Percentiles rank a stretch among this genome's conserved stretches.
These are phyloP conservation scores for Galeruca laticollis DNA, from an alignment of 2,888 invertebrate species.

Conservation along the genomic window DNA sequence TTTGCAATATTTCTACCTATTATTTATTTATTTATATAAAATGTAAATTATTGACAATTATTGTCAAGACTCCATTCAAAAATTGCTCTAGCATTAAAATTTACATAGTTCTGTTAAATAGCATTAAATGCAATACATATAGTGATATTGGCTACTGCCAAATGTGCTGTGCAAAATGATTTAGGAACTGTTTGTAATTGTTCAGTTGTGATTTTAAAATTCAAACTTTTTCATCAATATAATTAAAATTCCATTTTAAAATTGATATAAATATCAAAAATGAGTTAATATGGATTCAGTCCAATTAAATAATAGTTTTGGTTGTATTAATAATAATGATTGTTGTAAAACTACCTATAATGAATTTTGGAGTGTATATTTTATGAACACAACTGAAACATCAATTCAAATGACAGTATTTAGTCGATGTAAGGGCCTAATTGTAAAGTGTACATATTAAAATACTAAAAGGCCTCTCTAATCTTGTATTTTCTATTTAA, in stretches of 20 bases:
- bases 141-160: conserved; percentile 58
- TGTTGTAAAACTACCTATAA: conserved; percentile 10
- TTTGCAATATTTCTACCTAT: neutral
- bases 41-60: neutral
- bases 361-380: neutral
- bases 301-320: no score
- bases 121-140: conserved; percentile 48
- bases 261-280: conserved; percentile 8
- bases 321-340: no score
- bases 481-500: conserved; percentile 35
- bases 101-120: conserved; percentile 32
- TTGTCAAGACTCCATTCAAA: neutral
- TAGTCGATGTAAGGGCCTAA: conserved; percentile 43
- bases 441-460: conserved; percentile 41
- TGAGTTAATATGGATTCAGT: neutral
- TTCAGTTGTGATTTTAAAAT: conserved; percentile 21
- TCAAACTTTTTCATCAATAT: neutral
- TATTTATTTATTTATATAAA: neutral
- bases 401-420: conserved; percentile 25
- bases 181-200: conserved; percentile 40
- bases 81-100: conserved; percentile 18
- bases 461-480: conserved; percentile 37
- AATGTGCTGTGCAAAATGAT: conserved; percentile 56
- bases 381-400: conserved; percentile 20
- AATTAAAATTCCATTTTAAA: neutral